A percentile compares a stretch with the other conserved stretches of the same genome.
Conservation (phyloP, 2,797 vertebrate species). For the Echeneis naucrates region DNA sequence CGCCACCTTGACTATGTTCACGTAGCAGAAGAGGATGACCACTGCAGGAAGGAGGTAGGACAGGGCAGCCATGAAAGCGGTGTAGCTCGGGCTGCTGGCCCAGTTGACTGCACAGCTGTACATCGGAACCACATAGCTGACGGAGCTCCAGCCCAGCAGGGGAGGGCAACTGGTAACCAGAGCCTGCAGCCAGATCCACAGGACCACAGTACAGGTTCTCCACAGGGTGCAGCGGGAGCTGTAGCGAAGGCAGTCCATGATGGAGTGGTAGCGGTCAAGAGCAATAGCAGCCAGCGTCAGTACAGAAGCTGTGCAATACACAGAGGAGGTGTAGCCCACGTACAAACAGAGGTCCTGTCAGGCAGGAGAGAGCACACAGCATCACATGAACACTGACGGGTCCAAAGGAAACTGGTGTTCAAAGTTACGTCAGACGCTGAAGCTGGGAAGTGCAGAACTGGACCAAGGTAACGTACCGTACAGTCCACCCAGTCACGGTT, state of each 20-base stretch:
- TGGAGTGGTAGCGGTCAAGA: constrained; percentile 88
- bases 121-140: constrained; percentile 82
- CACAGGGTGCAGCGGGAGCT: constrained; percentile 83
- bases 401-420: not conserved
- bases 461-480: constrained; percentile 72
- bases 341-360: constrained; percentile 84
- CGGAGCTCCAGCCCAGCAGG: constrained; percentile 85
- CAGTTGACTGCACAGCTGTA: constrained; percentile 86
- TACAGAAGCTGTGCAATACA: constrained; percentile 88
- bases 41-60: constrained; percentile 83
- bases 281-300: constrained; percentile 88
- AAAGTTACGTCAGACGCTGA: not conserved
- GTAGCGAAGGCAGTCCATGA: constrained; percentile 87
- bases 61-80: constrained; percentile 74
- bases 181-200: constrained; percentile 90
- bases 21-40: constrained; percentile 88
- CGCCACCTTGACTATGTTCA: constrained; percentile 85
- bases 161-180: constrained; percentile 85
- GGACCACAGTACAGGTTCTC: constrained; percentile 78
- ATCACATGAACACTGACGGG: constrained; percentile 2
- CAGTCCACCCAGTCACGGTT: constrained; percentile 81
- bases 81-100: constrained; percentile 85
- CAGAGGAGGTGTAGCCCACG: constrained; percentile 89
- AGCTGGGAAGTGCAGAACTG: not conserved
- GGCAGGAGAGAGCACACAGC: constrained; percentile 32